Evolutionary conservation across 2,113 vertebrate genomes (phyloP).

Genomic region (Anas platyrhynchos): DNA sequence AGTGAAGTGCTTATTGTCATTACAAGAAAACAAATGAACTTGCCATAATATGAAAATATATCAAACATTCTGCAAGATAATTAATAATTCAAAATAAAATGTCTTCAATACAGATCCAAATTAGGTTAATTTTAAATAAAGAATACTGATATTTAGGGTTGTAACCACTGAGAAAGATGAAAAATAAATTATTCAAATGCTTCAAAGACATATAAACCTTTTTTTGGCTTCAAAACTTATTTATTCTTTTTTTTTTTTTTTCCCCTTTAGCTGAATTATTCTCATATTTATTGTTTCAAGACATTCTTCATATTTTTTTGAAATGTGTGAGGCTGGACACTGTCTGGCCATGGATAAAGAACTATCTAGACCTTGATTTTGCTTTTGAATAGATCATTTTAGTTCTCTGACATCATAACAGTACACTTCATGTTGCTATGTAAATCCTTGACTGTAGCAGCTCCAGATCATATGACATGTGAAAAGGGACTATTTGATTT

Average conservation of each 20-base stretch:
- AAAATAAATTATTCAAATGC: not conserved
- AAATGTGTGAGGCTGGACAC: not conserved
- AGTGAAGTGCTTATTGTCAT: not conserved
- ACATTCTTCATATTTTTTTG: not conserved
- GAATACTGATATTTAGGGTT: not conserved
- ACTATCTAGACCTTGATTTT: not conserved
- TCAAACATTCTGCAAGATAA: not conserved
- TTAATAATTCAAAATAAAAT: not conserved
- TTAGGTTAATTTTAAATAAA: not conserved
- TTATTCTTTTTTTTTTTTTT: not conserved
- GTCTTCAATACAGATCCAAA: not conserved
- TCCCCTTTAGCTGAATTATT: not conserved
- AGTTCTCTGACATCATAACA: slow-evolving; percentile 4
- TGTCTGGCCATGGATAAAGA: not conserved
- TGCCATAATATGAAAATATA: not conserved
- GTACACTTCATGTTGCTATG: not conserved
- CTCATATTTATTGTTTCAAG: not conserved
- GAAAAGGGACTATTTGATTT: slow-evolving; percentile 14
- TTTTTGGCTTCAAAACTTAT: not conserved
- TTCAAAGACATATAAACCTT: not conserved
- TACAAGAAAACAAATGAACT: not conserved
- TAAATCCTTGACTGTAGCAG: not conserved
- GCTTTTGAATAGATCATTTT: not conserved
- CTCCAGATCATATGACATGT: slow-evolving; percentile 28
- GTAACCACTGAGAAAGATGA: not conserved